Percentiles rank a stretch among this genome's conserved stretches.
These are phyloP conservation scores for Tineola bisselliella DNA, from an alignment of 2,888 invertebrate genomes.

Conservation along the genomic window DNA sequence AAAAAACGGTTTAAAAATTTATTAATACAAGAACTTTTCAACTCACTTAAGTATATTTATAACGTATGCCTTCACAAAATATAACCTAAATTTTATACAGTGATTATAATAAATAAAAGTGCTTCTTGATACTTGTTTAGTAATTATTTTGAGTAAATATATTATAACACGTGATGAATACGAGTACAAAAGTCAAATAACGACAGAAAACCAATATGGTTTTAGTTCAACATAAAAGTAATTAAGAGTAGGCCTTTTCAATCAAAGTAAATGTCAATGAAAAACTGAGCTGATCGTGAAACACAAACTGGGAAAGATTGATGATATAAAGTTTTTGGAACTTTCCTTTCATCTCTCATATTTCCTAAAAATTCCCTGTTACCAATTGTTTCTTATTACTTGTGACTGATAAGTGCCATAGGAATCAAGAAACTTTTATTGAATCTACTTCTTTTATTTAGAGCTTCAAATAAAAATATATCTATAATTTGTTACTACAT, in stretches of 20 bases:
- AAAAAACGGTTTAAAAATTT: no score
- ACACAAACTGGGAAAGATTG: conserved; percentile 12
- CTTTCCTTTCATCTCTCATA: background rate
- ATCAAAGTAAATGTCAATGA: conserved; percentile 12
- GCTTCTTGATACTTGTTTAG: no score
- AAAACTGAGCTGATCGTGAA: conserved; percentile 11
- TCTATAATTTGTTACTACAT: no score
- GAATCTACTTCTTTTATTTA: no score
- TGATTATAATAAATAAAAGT: no score
- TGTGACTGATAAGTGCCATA: background rate
- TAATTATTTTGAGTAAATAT: background rate
- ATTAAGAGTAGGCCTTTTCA: conserved; percentile 12
- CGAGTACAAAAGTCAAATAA: background rate
- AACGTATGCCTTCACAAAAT: no score
- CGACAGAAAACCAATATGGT: background rate
- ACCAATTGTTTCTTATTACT: background rate
- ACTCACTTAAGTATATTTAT: no score
- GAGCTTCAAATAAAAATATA: no score
- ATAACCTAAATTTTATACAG: no score
- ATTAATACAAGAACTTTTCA: no score
- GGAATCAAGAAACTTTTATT: background rate
- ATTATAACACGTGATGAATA: background rate
- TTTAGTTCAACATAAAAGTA: conserved; percentile 9
- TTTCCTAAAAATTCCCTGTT: background rate
- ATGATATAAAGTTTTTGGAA: conserved; percentile 7